These are phyloP conservation scores for Labroides dimidiatus DNA, from an alignment of 2,797 vertebrate species.

Conservation along the genomic window DNA sequence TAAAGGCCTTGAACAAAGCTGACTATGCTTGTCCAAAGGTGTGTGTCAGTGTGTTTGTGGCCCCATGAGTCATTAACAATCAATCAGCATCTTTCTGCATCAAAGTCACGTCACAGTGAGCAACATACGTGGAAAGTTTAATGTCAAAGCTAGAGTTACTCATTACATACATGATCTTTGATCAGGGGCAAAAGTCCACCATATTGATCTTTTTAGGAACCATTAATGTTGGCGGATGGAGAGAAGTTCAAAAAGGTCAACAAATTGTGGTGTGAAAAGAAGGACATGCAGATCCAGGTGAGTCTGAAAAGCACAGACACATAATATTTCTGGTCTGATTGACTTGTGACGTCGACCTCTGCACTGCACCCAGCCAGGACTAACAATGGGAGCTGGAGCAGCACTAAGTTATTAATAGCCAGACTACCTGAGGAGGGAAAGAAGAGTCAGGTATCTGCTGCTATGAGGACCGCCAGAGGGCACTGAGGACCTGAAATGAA, in stretches of 20 bases:
- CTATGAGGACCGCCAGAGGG: conserved; percentile 65
- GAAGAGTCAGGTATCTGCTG: conserved; percentile 39
- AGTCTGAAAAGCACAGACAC: conserved; percentile 46
- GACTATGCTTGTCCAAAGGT: conserved; percentile 40
- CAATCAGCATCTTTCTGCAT: conserved; percentile 22
- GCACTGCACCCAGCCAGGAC: conserved; percentile 69
- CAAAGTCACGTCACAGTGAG: neutral
- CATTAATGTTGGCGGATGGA: neutral
- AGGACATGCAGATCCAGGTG: conserved; percentile 33
- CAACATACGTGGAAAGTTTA: conserved; percentile 8
- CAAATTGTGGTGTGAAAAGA: neutral
- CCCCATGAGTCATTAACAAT: conserved; percentile 5
- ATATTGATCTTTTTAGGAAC: neutral
- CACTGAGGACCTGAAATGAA: conserved; percentile 58
- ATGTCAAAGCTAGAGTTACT: neutral
- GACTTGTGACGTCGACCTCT: conserved; percentile 60
- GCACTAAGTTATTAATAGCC: conserved; percentile 81
- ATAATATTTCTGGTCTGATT: conserved; percentile 78
- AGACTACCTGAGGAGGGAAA: conserved; percentile 55
- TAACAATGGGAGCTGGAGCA: conserved; percentile 76
- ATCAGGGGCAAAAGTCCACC: neutral
- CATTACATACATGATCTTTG: neutral
- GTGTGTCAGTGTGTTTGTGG: neutral
- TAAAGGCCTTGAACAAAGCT: conserved; percentile 55
- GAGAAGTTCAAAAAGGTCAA: conserved; percentile 28